phyloP scores from a whole-genome alignment of 37 sponge, comb jelly and placozoan genomes.

The Bolinopsis microptera region DNA sequence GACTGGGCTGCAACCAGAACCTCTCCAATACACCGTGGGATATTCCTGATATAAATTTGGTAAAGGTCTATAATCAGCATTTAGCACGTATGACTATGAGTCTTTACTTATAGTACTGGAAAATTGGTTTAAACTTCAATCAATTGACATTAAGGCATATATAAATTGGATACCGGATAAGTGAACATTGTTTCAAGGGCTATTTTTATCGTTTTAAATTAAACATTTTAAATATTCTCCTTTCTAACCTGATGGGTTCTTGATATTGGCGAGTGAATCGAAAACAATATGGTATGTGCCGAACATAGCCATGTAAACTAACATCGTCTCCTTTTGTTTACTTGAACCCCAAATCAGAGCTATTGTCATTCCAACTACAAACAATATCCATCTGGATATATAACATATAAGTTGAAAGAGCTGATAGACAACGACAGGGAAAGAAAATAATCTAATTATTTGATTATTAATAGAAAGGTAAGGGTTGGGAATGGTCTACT shows the following conservation, averaged over 20 bases:
- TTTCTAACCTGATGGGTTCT: constrained; percentile 35
- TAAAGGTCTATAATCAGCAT: too few relatives aligned
- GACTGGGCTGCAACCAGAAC: constrained; percentile 61
- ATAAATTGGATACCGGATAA: too few relatives aligned
- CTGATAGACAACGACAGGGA: too few relatives aligned
- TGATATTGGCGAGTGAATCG: constrained; percentile 54
- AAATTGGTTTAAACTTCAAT: background rate
- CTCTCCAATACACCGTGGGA: constrained; percentile 57
- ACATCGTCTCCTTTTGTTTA: constrained; percentile 4
- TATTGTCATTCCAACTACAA: background rate
- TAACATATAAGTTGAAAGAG: too few relatives aligned
- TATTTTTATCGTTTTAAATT: background rate
- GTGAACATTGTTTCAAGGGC: too few relatives aligned
- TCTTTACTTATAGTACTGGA: background rate
- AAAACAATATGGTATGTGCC: constrained; percentile 19
- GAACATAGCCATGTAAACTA: constrained; percentile 38
- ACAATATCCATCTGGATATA: constrained; percentile 63
- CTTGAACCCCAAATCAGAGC: background rate
- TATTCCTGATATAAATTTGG: too few relatives aligned
- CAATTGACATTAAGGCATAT: too few relatives aligned
- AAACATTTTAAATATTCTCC: background rate
- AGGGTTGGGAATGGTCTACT: too few relatives aligned
- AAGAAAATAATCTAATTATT: too few relatives aligned
- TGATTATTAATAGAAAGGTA: too few relatives aligned
- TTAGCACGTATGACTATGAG: too few relatives aligned